Percentiles rank a stretch among this genome's conserved stretches.
These are phyloP conservation scores for Stenchaetothrips biformis DNA, from an alignment of 2,888 invertebrate genomes.

Conservation along the genomic window DNA sequence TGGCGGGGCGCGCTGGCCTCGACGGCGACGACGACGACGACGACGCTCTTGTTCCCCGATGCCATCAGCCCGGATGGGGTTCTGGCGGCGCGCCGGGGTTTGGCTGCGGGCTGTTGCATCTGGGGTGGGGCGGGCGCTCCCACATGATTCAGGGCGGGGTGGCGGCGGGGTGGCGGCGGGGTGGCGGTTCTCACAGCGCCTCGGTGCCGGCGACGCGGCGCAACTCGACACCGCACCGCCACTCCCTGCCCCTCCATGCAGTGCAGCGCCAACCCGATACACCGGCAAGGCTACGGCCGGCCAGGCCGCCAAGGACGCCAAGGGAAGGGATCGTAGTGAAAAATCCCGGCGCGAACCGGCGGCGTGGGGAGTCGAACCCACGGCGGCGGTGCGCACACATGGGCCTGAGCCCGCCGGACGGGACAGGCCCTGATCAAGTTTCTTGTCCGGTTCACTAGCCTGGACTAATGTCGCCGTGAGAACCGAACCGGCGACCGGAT, in stretches of 20 bases:
- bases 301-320: background rate
- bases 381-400: background rate
- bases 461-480: constrained; percentile 16
- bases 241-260: background rate
- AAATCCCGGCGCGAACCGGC: background rate
- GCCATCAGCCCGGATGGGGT: background rate
- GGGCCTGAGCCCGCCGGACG: background rate
- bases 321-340: no score
- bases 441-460: constrained; percentile 17
- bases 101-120: background rate
- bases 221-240: background rate
- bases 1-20: background rate
- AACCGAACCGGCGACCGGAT: background rate
- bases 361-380: background rate
- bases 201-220: background rate
- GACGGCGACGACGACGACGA: background rate
- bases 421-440: background rate
- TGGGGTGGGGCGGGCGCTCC: background rate
- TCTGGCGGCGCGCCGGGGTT: background rate
- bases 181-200: constrained; percentile 4
- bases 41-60: background rate
- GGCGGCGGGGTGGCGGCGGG: background rate
- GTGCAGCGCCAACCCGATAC: background rate
- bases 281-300: background rate
- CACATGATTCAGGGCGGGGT: background rate